These are phyloP conservation scores for Hirundo rustica DNA, from an alignment of 2,797 vertebrate species.

Conservation along the genomic window DNA sequence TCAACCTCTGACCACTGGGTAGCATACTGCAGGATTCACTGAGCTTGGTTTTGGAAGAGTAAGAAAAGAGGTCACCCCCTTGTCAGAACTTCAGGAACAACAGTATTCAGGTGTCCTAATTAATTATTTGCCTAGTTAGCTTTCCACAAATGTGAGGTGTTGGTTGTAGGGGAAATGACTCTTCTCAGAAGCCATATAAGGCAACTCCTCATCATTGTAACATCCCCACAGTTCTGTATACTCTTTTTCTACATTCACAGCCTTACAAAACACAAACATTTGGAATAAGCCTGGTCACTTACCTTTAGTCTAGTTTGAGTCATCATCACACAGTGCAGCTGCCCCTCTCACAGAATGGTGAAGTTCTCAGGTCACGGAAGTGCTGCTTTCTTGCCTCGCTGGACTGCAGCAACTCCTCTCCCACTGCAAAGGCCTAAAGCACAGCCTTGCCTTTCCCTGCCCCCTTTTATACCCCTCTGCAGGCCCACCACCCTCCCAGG, in stretches of 20 bases:
- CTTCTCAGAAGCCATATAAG: not conserved
- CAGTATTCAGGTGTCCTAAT: not conserved
- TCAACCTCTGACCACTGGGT: not conserved
- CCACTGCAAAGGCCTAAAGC: not conserved
- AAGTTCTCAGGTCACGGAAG: not conserved
- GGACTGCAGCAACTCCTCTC: not conserved
- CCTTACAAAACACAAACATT: not conserved
- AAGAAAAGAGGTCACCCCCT: not conserved
- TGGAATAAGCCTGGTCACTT: not conserved
- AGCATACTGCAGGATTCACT: not conserved
- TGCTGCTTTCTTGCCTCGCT: not conserved
- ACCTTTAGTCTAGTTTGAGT: not conserved
- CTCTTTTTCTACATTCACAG: not conserved
- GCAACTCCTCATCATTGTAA: not conserved
- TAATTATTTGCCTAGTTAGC: not conserved
- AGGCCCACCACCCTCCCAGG: not conserved
- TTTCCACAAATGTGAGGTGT: not conserved
- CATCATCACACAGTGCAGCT: accelerated
- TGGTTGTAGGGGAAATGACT: not conserved
- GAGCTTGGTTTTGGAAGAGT: not conserved
- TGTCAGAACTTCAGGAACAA: not conserved
- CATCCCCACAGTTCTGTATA: not conserved
- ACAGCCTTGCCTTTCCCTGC: not conserved
- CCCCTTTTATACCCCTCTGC: not conserved
- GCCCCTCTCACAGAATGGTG: accelerated